A percentile compares a stretch with the other conserved stretches of the same genome.
Evolutionary conservation across 1,140 invertebrate genomes (phyloP).

Genomic region (Gryllus bimaculatus): DNA sequence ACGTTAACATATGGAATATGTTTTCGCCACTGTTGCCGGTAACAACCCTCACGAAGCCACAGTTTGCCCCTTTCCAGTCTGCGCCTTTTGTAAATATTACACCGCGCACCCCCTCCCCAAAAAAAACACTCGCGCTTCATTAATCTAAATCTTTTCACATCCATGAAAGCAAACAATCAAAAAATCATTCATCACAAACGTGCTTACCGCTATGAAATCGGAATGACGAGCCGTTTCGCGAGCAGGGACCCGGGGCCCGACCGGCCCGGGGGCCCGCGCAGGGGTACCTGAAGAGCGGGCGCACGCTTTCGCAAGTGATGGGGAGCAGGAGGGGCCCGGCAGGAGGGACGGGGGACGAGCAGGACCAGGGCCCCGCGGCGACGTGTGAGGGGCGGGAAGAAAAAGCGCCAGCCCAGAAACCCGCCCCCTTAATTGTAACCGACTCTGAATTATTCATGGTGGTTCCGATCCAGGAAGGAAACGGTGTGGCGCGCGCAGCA

Average conservation of each 20-base stretch:
- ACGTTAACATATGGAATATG: too few relatives aligned
- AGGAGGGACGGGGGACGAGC: too few relatives aligned
- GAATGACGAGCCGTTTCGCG: background rate
- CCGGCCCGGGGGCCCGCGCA: too few relatives aligned
- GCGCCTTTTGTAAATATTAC: too few relatives aligned
- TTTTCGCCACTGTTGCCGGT: too few relatives aligned
- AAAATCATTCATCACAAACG: background rate
- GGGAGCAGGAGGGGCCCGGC: background rate
- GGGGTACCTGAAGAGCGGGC: background rate
- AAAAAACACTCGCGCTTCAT: background rate
- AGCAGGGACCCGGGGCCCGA: too few relatives aligned
- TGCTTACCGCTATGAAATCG: background rate
- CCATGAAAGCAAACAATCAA: background rate
- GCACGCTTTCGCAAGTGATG: background rate
- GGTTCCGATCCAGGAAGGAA: background rate
- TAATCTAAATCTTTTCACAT: background rate
- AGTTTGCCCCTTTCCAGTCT: too few relatives aligned
- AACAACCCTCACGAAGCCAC: too few relatives aligned
- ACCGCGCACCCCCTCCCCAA: too few relatives aligned
- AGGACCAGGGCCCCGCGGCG: too few relatives aligned
- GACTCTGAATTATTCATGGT: background rate
- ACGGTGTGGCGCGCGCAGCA: too few relatives aligned
- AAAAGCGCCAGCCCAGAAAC: background rate
- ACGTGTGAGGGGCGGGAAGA: background rate
- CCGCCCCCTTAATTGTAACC: background rate